Base-by-base conservation (phyloP, 2,113 vertebrate species). In the Cebidichthys violaceus region DNA sequence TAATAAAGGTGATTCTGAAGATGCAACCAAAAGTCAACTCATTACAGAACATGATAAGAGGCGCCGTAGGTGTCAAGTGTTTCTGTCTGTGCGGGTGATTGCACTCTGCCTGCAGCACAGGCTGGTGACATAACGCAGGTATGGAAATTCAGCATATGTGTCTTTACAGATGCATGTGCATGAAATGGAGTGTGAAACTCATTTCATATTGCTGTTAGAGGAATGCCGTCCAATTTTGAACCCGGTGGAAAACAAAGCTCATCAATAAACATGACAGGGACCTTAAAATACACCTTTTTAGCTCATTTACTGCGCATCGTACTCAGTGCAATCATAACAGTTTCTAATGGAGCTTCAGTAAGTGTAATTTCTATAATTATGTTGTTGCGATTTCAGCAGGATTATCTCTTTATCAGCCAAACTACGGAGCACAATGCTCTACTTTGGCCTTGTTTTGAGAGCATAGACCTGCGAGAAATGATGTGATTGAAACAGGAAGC, bases 401-500 rank as follows among this genome's bases (percentile, higher is more conserved):
- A 27, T 15, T 35, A 66, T 37, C 11, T 10, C 29, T 75, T 54
- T 31, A 62, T 27, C 2, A 43, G 9, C 9, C 0, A n/a, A 37
- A 8, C 50, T 18, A 29, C 9, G 65, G 35, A 60, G n/a, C 29
- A 24, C 6, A 83, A 74, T 11, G 39, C 9, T 33, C 3, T 33
- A 52, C 55, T 11, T 14, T 14, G 29, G 20, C 24, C 35, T 74
- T 35, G 9, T 15, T 6, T 76, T 66, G 22, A 75, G 29, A 72
- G 17, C 9, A n/a, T 43, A 45, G 27, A 33, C 35, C 2, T 1
- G n/a, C 0, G 1, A 73, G 33, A 75, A 75, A 66, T 45, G 31
- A 82, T 70, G 57, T 79, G 88, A 86, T 82, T 89, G 72, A 87
- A 84, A 84, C 35, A 61, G 84, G 82, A 90, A 85, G 57, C 43